Evolutionary conservation across 2,113 vertebrate species (phyloP), one percentile per base, ranked within the genome.

Genomic region (Beaufortia kweichowensis): DNA sequence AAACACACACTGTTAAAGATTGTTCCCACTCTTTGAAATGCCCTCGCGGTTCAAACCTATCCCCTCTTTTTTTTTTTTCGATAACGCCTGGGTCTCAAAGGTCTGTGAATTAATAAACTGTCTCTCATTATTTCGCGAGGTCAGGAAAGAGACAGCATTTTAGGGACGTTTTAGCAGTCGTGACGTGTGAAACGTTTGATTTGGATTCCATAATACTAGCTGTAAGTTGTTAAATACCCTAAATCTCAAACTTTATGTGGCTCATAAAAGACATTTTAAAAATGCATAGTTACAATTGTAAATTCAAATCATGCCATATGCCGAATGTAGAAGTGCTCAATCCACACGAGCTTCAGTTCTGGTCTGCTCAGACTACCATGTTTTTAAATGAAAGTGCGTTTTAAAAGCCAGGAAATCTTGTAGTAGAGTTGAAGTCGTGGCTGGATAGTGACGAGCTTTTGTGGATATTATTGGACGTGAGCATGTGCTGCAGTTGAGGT

Each of bases 1-100:
- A 65, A 65, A 26, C 29, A 14, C 33, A 26, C 29, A 14, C 33
- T 33, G 26, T 35, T 21, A 19, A 10, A n/a, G 31, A 41, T 65
- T 76, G 48, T 56, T 8, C 10, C 31, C 14, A 10, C 63, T 23
- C 39, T 78, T 80, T 76, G 73, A 81, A 79, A 60, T 2, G 39
- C 41, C 66, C 46, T 53, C 28, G 46, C 31, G 48, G 48, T 35
- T 70, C 48, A 70, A 56, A 70, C 12, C 46, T 12, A 55, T 55
- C 53, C 66, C 23, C 29, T 69, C 31, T 2, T 69, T 6, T 6
- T 35, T 53, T 50, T 56, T 35, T 35, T 55, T 23, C 48, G n/a
- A 56, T 70, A 35, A n/a, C 7, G 6, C 29, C 2, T n/a, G n/a
- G n/a, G 29, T 69, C 48, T 70, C 67, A 55, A 5, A 70, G 67